These are phyloP conservation scores for Spilosoma lubricipeda DNA, from an alignment of 2,888 invertebrate genomes.

Conservation along the genomic window DNA sequence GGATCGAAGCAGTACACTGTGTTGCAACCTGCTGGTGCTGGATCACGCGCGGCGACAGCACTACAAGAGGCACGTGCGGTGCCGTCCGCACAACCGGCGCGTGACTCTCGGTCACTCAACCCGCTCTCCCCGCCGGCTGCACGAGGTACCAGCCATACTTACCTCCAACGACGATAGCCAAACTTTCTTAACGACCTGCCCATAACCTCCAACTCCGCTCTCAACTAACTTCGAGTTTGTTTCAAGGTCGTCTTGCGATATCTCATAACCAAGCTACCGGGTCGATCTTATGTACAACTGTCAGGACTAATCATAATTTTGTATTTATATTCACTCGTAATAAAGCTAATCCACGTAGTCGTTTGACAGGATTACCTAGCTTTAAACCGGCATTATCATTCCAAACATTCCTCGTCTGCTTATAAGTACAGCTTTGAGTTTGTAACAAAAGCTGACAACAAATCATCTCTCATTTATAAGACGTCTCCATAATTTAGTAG, in stretches of 20 bases:
- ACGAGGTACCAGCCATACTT: conserved; percentile 88
- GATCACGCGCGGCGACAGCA: conserved; percentile 93
- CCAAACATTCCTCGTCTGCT: conserved; percentile 44
- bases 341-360: conserved; percentile 37
- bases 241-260: conserved; percentile 79
- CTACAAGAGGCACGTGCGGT: conserved; percentile 90
- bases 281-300: conserved; percentile 57
- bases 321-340: conserved; percentile 40
- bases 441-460: conserved; percentile 61
- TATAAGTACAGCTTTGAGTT: conserved; percentile 45
- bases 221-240: conserved; percentile 81
- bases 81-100: conserved; percentile 81
- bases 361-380: conserved; percentile 30
- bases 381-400: conserved; percentile 53
- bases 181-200: conserved; percentile 83
- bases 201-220: conserved; percentile 77
- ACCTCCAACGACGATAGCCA: conserved; percentile 71
- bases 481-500: conserved; percentile 71
- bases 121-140: conserved; percentile 91
- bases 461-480: conserved; percentile 72
- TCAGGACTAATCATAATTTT: conserved; percentile 49
- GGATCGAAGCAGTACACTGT: conserved; percentile 94
- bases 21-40: conserved; percentile 93
- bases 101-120: conserved; percentile 79
- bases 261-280: conserved; percentile 64